Percentiles rank a stretch among this genome's conserved stretches.
Evolutionary conservation across 2,888 invertebrate genomes (phyloP).

Genomic region (Campoplex capitator): DNA sequence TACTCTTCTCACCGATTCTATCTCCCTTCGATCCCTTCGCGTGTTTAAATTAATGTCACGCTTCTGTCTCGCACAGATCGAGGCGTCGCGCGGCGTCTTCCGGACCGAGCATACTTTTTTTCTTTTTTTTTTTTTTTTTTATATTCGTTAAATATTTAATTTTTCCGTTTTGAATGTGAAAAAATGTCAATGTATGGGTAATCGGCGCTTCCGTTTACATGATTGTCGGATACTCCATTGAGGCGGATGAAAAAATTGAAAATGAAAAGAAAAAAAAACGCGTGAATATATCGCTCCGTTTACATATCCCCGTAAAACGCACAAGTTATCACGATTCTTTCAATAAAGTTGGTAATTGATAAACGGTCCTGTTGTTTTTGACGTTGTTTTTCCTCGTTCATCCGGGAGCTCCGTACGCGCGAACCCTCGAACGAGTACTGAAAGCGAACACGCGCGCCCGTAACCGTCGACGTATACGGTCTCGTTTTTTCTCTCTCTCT

Average conservation of each 20-base stretch:
- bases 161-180: slow-evolving; percentile 1
- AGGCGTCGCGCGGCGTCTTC: slow-evolving; percentile 67
- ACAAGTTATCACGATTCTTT: slow-evolving; percentile 30
- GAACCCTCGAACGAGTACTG: slow-evolving; percentile 63
- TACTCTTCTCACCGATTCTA: slow-evolving; percentile 64
- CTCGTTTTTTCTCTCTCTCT: slow-evolving; percentile 21
- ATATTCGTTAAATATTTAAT: no score
- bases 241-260: slow-evolving; percentile 13
- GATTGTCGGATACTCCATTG: background rate
- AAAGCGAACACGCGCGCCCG: slow-evolving; percentile 57
- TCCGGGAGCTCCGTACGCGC: slow-evolving; percentile 64
- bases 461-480: slow-evolving; percentile 42
- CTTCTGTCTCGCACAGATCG: slow-evolving; percentile 67
- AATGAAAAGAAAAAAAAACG: slow-evolving; percentile 26
- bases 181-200: background rate
- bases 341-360: background rate
- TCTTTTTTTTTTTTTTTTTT: background rate
- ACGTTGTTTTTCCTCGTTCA: slow-evolving; percentile 43
- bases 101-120: slow-evolving; percentile 48
- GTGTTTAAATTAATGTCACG: slow-evolving; percentile 67
- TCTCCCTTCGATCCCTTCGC: slow-evolving; percentile 56
- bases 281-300: slow-evolving; percentile 6
- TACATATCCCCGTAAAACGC: slow-evolving; percentile 36
- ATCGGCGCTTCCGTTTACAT: slow-evolving; percentile 18
- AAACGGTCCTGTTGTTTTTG: background rate